Evolutionary conservation across 2,888 invertebrate species (phyloP), one percentile per base, ranked within the genome.

Genomic region (Hermaeophaga mercurialis): DNA sequence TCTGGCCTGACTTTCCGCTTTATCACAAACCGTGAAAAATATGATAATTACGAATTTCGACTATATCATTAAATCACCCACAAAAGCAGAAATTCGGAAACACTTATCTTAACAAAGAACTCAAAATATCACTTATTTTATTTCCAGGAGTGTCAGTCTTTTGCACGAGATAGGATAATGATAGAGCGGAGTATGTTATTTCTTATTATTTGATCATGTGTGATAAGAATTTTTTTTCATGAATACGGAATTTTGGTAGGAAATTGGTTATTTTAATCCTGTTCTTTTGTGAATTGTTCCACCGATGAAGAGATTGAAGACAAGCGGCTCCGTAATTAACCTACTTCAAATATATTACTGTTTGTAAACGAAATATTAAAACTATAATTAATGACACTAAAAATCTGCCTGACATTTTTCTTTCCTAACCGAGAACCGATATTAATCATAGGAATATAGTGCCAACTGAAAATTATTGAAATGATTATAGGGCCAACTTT

Each of bases 61-160:
- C 59, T 58, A 52, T 61, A 52, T 52, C 43, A 52, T 52, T 52
- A 52, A 52, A 61, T 61, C 62, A 61, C 58, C 61, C 58, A 59
- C 53, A 54, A 59, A 50, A 54, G 59, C 63, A 58, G 60, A 61
- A 63, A 64, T 65, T 63, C 59, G 55, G 63, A 63, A 66, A 59
- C 55, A 59, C 61, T 65, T 63, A 66, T 62, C 59, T 60, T 50
- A 63, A 60, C 57, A 63, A 65, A 66, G 56, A 56, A 61, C 63
- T 60, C 54, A 64, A 66, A 65, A 67, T 66, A 62, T 63, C 65
- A 59, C 58, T 50, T 33, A 50, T 50, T 50, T 41, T 33, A 50
- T 50, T 50, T 49, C 26, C 28, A 24, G 26, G 43, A 24, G 34
- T 52, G 52, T 52, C 43, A 18, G 43, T 34, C n/a, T 17, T 55